These are phyloP conservation scores for Enteromius mattozi DNA, from an alignment of 2,797 vertebrate genomes.

Conservation along the genomic window DNA sequence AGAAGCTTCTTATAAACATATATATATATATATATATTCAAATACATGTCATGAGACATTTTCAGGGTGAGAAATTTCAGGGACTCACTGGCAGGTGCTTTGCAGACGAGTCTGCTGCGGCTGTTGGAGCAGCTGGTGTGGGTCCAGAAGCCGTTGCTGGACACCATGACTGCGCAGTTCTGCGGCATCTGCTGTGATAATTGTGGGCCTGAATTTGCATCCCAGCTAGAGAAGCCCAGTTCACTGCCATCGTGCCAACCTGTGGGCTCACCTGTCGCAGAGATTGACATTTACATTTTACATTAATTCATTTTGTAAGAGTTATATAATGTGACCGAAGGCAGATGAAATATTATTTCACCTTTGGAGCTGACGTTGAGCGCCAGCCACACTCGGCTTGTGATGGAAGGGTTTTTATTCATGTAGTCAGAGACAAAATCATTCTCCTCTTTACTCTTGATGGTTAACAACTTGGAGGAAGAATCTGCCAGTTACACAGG, in stretches of 20 bases:
- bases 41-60: background rate
- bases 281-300: background rate
- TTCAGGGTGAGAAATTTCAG: background rate
- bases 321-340: too few relatives aligned
- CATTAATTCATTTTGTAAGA: background rate
- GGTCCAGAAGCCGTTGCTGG: slow-evolving; percentile 83
- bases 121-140: slow-evolving; percentile 78
- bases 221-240: slow-evolving; percentile 85
- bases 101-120: slow-evolving; percentile 88
- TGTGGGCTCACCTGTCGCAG: slow-evolving; percentile 15
- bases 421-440: slow-evolving; percentile 85
- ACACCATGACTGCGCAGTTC: slow-evolving; percentile 82
- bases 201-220: slow-evolving; percentile 41
- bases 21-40: too few relatives aligned
- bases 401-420: slow-evolving; percentile 84
- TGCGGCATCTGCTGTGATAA: slow-evolving; percentile 12
- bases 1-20: too few relatives aligned
- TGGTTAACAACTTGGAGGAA: slow-evolving; percentile 83
- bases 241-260: slow-evolving; percentile 88
- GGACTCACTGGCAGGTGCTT: slow-evolving; percentile 83
- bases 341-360: slow-evolving; percentile 61
- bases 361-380: slow-evolving; percentile 73
- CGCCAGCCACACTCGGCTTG: slow-evolving; percentile 88
- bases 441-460: slow-evolving; percentile 88
- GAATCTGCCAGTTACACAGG: slow-evolving; percentile 72